Conservation (phyloP, 2,113 vertebrate genomes). For the Malaclemys terrapin region DNA sequence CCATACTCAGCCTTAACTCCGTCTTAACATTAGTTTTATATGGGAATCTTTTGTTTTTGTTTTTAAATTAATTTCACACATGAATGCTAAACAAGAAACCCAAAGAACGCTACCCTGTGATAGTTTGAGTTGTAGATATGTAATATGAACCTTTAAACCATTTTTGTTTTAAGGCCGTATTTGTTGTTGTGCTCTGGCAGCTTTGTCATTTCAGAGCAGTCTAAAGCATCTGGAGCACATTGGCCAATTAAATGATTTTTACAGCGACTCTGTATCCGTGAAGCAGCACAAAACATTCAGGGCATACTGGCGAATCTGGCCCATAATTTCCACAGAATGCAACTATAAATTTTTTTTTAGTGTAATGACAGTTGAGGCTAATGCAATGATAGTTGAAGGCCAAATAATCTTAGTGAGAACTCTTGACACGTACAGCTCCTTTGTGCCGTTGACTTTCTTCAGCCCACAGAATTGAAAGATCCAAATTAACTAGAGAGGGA, state of each 20-base stretch:
- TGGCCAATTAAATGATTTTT: not conserved
- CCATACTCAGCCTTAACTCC: not conserved
- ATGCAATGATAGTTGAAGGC: not conserved
- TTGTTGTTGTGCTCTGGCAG: not conserved
- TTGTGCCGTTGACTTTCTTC: no score
- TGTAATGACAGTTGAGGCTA: not conserved
- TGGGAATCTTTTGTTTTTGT: not conserved
- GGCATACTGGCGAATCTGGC: not conserved
- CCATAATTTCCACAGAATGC: not conserved
- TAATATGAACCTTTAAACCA: not conserved
- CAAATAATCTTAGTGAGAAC: not conserved
- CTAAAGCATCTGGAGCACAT: not conserved
- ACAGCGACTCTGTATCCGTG: not conserved
- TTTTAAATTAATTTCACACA: accelerated
- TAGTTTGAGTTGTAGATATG: not conserved
- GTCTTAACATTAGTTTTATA: not conserved
- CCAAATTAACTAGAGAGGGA: no score
- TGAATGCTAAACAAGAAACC: not conserved
- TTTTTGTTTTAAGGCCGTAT: not conserved
- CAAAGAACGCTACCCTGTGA: not conserved
- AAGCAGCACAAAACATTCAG: not conserved
- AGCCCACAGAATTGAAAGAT: no score
- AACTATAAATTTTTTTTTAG: not conserved
- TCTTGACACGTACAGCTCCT: no score
- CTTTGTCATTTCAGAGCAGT: not conserved